Evolutionary conservation across 2,888 invertebrate species (phyloP), one percentile per base, ranked within the genome.

Genomic region (Gisinianus flammeolus): DNA sequence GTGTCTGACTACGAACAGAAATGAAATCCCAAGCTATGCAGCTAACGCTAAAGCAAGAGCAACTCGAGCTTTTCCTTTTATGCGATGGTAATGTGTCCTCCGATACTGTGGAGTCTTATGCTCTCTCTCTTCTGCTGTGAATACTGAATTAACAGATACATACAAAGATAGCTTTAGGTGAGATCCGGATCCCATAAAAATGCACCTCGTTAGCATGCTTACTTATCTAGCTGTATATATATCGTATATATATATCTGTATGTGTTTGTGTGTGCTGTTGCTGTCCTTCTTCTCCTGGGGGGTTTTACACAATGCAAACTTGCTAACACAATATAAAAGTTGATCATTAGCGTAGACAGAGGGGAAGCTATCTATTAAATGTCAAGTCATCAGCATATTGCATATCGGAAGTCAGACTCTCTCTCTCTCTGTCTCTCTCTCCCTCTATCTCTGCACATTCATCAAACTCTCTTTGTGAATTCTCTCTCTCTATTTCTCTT

Each of bases 101-200:
- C n/a, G n/a, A n/a, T n/a, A n/a, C n/a, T n/a, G n/a, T n/a, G n/a
- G n/a, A n/a, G n/a, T n/a, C n/a, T n/a, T n/a, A n/a, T n/a, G n/a
- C n/a, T n/a, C n/a, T n/a, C n/a, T n/a, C n/a, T n/a, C n/a, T n/a
- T n/a, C n/a, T n/a, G n/a, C n/a, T n/a, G n/a, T n/a, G n/a, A n/a
- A n/a, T n/a, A n/a, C n/a, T n/a, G n/a, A n/a, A n/a, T n/a, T n/a
- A n/a, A n/a, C n/a, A n/a, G 28, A 16, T 22, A 62, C 26, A 8
- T 62, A 62, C 12, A 26, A 35, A 78, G 52, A 64, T 75, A 52
- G 75, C 77, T 79, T 69, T 78, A 81, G 79, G 79, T 79, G 76
- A 82, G 79, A 78, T 80, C 78, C 81, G 80, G 79, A 79, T 79
- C 78, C 74, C 78, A 79, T 80, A 80, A 79, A 78, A 80, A 80